Conservation (phyloP, 53 echinoderm and acorn worm genomes). For the Apostichopus leukothele region DNA sequence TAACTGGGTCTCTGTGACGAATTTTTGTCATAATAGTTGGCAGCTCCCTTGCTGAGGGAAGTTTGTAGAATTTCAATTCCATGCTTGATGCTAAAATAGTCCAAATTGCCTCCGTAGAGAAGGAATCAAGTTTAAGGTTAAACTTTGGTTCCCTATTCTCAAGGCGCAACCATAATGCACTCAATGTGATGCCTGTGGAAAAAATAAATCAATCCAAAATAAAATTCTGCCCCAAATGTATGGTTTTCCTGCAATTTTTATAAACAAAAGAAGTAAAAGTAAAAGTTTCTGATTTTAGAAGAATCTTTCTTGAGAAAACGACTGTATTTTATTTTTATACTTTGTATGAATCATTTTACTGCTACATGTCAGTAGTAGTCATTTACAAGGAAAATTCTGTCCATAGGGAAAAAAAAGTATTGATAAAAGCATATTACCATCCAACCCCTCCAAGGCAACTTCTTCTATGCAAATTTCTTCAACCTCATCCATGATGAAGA, state of each 20-base stretch:
- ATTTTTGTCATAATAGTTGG: neutral
- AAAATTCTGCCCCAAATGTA: no score
- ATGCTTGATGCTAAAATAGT: neutral
- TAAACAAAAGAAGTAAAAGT: no score
- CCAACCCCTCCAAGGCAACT: slow-evolving; percentile 17
- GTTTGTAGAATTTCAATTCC: slow-evolving; percentile 24
- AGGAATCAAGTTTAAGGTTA: slow-evolving; percentile 12
- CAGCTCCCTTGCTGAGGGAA: slow-evolving; percentile 16
- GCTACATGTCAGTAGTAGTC: no score
- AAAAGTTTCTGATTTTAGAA: no score
- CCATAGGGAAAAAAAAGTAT: no score
- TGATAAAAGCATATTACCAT: neutral
- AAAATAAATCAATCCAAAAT: neutral
- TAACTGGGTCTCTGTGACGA: neutral
- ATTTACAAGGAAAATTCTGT: no score
- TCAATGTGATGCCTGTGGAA: slow-evolving; percentile 6
- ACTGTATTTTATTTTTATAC: no score
- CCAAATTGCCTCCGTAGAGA: slow-evolving; percentile 20
- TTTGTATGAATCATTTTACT: no score
- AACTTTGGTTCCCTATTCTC: slow-evolving; percentile 15
- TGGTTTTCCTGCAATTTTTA: no score
- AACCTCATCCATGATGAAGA: slow-evolving; percentile 19
- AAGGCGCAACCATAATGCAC: slow-evolving; percentile 14
- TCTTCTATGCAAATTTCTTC: slow-evolving; percentile 12
- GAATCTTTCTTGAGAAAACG: no score